A percentile compares a stretch with the other conserved stretches of the same genome.
Conservation (phyloP, 2,113 vertebrate genomes). For the Balaenoptera acutorostrata region DNA sequence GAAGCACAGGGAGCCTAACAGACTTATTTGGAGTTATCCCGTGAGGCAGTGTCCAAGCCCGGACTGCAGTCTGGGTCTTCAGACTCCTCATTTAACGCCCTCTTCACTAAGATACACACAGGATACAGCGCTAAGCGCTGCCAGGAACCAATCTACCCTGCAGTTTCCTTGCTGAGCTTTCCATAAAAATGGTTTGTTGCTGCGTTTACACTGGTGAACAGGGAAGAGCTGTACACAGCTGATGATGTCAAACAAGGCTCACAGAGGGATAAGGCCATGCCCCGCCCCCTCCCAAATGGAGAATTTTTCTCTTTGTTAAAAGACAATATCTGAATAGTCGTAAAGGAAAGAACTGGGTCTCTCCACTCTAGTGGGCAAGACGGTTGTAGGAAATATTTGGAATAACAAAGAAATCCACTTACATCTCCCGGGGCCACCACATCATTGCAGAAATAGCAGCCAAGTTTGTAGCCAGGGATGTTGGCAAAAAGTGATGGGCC, state of each 20-base stretch:
- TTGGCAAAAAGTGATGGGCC: conserved; percentile 96
- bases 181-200: not conserved
- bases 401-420: conserved; percentile 75
- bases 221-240: not conserved
- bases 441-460: conserved; percentile 99
- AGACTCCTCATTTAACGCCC: not conserved
- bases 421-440: conserved; percentile 98
- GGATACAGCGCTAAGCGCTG: not conserved
- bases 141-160: not conserved
- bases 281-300: not conserved
- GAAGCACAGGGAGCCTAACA: not conserved
- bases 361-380: not conserved
- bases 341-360: not conserved
- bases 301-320: not conserved
- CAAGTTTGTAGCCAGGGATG: conserved; percentile 96
- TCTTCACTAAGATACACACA: not conserved
- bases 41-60: not conserved
- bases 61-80: not conserved
- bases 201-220: not conserved
- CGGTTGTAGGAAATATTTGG: not conserved
- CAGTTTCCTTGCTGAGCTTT: not conserved
- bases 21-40: not conserved
- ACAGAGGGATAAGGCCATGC: not conserved
- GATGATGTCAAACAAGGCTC: not conserved
- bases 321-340: not conserved